Conservation (phyloP, 2,113 vertebrate genomes). For the Ellobius talpinus region DNA sequence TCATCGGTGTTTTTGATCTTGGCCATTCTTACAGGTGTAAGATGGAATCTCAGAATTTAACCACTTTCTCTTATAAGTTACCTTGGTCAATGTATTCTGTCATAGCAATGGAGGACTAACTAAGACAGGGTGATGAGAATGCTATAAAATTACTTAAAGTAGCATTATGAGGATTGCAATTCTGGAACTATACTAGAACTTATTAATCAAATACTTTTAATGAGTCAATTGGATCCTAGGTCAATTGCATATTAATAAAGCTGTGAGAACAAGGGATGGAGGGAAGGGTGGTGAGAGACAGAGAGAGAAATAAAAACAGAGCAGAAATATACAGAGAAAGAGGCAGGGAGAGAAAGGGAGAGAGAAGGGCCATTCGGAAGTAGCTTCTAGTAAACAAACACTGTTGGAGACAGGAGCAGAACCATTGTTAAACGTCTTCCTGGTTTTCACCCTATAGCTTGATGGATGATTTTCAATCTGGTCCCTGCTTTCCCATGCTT, state of each 20-base stretch:
- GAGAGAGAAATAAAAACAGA: background rate
- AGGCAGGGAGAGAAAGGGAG: background rate
- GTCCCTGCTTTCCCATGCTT: background rate
- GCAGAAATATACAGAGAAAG: background rate
- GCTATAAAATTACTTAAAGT: background rate
- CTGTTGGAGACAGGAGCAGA: background rate
- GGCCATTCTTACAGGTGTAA: too few species aligned
- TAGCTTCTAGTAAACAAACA: background rate
- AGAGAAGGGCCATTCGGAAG: background rate
- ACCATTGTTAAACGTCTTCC: background rate
- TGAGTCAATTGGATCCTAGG: background rate
- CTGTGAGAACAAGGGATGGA: background rate
- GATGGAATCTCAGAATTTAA: too few species aligned
- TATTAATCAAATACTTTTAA: background rate
- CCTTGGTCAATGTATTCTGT: too few species aligned
- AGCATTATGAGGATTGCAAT: background rate
- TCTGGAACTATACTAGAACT: background rate
- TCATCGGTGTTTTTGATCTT: too few species aligned
- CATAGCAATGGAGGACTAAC: background rate
- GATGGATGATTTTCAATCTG: background rate
- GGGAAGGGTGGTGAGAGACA: background rate
- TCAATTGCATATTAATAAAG: background rate
- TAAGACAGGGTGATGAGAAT: background rate
- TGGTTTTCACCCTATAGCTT: background rate
- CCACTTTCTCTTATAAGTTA: too few species aligned